These are phyloP conservation scores for Turritopsis rubra DNA, from an alignment of 30 jellyfish, hydroid and myxozoan species.

Conservation along the genomic window DNA sequence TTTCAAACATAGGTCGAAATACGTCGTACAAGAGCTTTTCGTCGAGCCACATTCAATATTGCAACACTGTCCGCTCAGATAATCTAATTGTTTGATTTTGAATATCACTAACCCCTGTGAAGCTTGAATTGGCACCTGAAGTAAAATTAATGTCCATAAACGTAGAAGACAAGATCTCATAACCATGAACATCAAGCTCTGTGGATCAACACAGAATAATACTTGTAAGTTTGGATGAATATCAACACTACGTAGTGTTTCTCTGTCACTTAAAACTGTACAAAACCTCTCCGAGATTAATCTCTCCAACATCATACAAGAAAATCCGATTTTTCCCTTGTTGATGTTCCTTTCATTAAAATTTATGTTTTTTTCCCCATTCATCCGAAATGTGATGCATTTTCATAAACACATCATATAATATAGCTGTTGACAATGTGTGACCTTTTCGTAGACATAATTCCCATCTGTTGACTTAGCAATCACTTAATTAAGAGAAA, in stretches of 20 bases:
- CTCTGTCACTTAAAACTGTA: neutral
- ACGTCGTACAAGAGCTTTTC: neutral
- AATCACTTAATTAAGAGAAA: neutral
- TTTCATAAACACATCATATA: neutral
- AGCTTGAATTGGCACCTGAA: neutral
- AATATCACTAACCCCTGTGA: neutral
- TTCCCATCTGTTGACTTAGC: neutral
- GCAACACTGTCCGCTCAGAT: neutral
- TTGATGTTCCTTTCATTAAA: neutral
- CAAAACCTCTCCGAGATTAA: neutral
- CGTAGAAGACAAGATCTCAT: neutral
- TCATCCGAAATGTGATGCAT: neutral
- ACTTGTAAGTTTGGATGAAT: neutral
- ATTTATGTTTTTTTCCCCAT: neutral
- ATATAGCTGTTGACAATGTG: neutral
- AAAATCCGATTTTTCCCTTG: neutral
- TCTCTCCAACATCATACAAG: neutral
- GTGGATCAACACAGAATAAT: neutral
- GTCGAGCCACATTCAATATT: neutral
- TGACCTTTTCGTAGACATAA: neutral
- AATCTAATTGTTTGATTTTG: neutral
- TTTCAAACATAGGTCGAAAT: neutral
- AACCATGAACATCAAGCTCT: neutral
- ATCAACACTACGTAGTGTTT: neutral
- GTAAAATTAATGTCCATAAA: neutral